These are phyloP conservation scores for Notarius lentiginosus DNA, from an alignment of 2,113 vertebrate genomes.

Conservation along the genomic window DNA sequence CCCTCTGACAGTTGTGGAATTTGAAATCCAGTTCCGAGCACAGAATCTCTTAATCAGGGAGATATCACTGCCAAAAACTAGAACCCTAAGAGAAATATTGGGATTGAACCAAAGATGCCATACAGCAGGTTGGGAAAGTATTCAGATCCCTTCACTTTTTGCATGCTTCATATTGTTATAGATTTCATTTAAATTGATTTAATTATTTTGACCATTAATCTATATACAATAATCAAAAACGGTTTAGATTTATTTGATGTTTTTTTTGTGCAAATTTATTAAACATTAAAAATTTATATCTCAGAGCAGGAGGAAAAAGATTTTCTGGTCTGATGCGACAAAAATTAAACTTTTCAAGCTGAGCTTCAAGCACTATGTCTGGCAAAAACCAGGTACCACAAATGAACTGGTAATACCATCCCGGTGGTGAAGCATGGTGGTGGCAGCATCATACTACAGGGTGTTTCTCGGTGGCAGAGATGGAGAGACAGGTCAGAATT, in stretches of 20 bases:
- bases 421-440: neutral
- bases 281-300: neutral
- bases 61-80: neutral
- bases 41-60: neutral
- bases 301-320: neutral
- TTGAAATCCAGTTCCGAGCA: neutral
- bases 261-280: neutral
- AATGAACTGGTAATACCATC: neutral
- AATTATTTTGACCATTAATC: neutral
- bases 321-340: neutral
- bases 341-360: neutral
- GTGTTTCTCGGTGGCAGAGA: neutral
- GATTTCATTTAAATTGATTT: neutral
- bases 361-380: neutral
- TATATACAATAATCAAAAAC: neutral
- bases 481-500: neutral
- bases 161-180: neutral
- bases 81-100: neutral
- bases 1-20: neutral
- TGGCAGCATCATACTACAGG: neutral
- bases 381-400: neutral
- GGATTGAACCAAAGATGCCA: neutral
- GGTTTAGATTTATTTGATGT: neutral
- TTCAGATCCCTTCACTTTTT: neutral
- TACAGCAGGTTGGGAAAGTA: neutral